These are phyloP conservation scores for Lepidotrigona ventralis DNA, from an alignment of 1,140 invertebrate species.

Conservation along the genomic window DNA sequence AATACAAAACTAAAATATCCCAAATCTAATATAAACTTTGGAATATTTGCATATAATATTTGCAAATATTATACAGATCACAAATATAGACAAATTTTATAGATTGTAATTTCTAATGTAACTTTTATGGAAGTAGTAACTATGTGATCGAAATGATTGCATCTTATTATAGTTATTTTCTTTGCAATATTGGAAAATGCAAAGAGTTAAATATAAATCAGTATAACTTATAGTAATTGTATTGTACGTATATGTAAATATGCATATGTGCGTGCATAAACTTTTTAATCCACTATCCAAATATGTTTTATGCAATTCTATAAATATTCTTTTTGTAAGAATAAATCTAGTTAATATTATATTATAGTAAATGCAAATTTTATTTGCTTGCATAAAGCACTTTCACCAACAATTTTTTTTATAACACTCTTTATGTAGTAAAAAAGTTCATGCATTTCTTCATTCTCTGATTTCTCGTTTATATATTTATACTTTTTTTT, in stretches of 20 bases:
- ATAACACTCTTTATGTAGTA: slow-evolving; percentile 15
- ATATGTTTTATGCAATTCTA: slow-evolving; percentile 62
- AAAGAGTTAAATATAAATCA: slow-evolving; percentile 23
- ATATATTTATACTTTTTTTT: neutral
- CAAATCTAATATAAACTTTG: slow-evolving; percentile 42
- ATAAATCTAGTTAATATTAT: slow-evolving; percentile 35
- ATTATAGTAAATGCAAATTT: slow-evolving; percentile 45
- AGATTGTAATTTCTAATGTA: slow-evolving; percentile 16
- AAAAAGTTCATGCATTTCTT: slow-evolving; percentile 12
- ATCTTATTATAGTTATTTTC: slow-evolving; percentile 20
- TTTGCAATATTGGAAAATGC: slow-evolving; percentile 8
- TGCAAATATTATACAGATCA: slow-evolving; percentile 16
- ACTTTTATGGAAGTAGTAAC: slow-evolving; percentile 40
- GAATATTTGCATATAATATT: slow-evolving; percentile 53
- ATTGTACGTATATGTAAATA: slow-evolving; percentile 35
- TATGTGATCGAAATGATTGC: slow-evolving; percentile 30
- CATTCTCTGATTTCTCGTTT: slow-evolving; percentile 5
- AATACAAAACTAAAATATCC: slow-evolving; percentile 27
- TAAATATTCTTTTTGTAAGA: slow-evolving; percentile 44
- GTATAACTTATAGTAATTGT: neutral
- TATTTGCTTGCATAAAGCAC: slow-evolving; percentile 38
- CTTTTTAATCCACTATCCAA: slow-evolving; percentile 39
- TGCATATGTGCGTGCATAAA: slow-evolving; percentile 38
- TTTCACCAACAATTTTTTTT: slow-evolving; percentile 20
- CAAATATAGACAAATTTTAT: slow-evolving; percentile 6